Conservation (phyloP, 23 tunicate species). For the Trididemnum nubilum region DNA sequence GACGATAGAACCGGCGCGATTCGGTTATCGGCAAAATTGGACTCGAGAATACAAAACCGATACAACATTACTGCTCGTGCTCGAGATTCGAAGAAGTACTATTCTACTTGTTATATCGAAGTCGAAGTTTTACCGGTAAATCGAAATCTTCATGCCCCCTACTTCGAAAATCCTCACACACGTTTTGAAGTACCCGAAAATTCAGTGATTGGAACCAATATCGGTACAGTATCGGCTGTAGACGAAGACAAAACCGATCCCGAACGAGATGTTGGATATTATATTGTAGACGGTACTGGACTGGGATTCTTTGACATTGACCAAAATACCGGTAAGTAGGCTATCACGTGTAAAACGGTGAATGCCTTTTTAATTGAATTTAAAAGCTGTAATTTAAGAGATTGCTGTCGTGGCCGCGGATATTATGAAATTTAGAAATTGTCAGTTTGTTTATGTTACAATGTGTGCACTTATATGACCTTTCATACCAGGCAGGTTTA, state of each 20-base stretch:
- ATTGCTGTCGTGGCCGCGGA: no score
- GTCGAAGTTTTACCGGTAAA: conserved; percentile 56
- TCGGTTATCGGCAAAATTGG: conserved; percentile 41
- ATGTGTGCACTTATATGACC: background rate
- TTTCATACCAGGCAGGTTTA: no score
- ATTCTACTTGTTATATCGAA: conserved; percentile 51
- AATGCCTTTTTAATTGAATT: no score
- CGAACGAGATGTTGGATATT: conserved; percentile 40
- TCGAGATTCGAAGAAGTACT: conserved; percentile 50
- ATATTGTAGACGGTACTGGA: conserved; percentile 54
- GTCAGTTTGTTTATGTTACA: background rate
- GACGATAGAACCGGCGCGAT: conserved; percentile 61
- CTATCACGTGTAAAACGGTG: no score
- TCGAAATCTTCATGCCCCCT: conserved; percentile 68
- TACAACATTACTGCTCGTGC: conserved; percentile 68
- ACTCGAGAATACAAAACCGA: conserved; percentile 46
- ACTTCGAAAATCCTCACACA: conserved; percentile 22
- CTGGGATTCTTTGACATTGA: conserved; percentile 55
- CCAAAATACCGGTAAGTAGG: conserved; percentile 40
- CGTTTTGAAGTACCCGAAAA: conserved; percentile 44
- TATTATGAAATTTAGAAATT: no score
- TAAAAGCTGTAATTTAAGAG: no score
- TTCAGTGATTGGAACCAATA: conserved; percentile 32
- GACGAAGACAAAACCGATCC: conserved; percentile 54
- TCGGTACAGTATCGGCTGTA: conserved; percentile 47